Percentiles rank a stretch among this genome's conserved stretches.
phyloP scores from a whole-genome alignment of 2,888 invertebrate species.

The Netelia fuscicornis region DNA sequence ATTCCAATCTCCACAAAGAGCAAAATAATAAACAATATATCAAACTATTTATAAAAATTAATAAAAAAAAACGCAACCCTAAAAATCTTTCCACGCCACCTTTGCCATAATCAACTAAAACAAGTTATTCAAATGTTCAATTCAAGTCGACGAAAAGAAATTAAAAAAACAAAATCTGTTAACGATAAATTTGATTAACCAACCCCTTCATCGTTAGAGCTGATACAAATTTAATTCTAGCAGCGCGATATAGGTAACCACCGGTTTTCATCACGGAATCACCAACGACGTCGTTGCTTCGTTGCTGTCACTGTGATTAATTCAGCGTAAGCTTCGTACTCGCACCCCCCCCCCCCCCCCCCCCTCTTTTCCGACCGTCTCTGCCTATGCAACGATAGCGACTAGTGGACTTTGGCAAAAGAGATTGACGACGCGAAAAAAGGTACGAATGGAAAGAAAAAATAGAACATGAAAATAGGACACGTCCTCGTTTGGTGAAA shows the following conservation, averaged over 20 bases:
- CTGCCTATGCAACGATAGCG: not conserved
- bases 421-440: not conserved
- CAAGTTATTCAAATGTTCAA: not conserved
- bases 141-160: not conserved
- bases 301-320: too few species aligned
- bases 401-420: constrained; percentile 5
- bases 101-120: not conserved
- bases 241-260: not conserved
- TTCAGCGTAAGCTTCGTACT: constrained; percentile 5
- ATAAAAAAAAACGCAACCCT: too few species aligned
- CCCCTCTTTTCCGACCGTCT: not conserved
- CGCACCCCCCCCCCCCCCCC: not conserved
- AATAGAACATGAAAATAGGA: constrained; percentile 52
- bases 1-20: too few species aligned
- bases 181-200: not conserved
- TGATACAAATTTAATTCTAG: constrained; percentile 28
- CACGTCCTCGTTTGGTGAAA: constrained; percentile 47
- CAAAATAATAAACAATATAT: too few species aligned
- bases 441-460: constrained; percentile 17
- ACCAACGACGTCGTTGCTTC: constrained; percentile 9
- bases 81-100: not conserved
- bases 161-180: not conserved
- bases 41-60: too few species aligned
- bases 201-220: constrained; percentile 9
- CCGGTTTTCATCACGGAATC: constrained; percentile 27